These are phyloP conservation scores for Sylvicola cinctus DNA, from an alignment of 2,888 invertebrate genomes.

Conservation along the genomic window DNA sequence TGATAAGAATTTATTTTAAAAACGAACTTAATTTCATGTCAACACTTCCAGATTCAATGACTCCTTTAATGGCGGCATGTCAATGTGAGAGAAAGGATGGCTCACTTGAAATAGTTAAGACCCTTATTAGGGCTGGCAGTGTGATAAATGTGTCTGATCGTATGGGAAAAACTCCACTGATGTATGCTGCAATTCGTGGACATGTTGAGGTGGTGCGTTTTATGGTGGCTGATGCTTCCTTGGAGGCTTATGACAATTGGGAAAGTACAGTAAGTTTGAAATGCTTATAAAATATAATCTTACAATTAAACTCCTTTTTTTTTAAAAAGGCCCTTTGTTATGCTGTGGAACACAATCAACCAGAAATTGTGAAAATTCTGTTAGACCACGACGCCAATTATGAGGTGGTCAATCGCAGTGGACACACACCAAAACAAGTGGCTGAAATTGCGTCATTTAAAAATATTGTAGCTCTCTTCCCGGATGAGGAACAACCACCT, in stretches of 20 bases:
- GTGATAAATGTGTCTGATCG: slow-evolving; percentile 19
- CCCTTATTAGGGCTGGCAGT: slow-evolving; percentile 15
- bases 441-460: slow-evolving; percentile 20
- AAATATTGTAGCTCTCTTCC: slow-evolving; percentile 18
- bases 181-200: slow-evolving; percentile 20
- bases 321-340: too few relatives aligned
- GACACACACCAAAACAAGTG: slow-evolving; percentile 19
- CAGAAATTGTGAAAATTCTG: too few relatives aligned
- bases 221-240: slow-evolving; percentile 15
- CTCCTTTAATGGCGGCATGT: too few relatives aligned
- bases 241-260: slow-evolving; percentile 19
- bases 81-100: too few relatives aligned
- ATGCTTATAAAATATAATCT: too few relatives aligned
- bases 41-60: too few relatives aligned
- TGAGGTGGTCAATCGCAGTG: slow-evolving; percentile 15
- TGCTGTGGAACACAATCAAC: too few relatives aligned
- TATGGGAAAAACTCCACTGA: slow-evolving; percentile 21
- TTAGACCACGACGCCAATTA: slow-evolving; percentile 8
- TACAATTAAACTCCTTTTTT: too few relatives aligned
- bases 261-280: slow-evolving; percentile 14
- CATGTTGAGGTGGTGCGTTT: slow-evolving; percentile 14
- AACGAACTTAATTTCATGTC: too few relatives aligned
- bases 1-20: too few relatives aligned
- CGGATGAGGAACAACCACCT: slow-evolving; percentile 12
- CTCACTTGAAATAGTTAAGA: slow-evolving; percentile 12